Evolutionary conservation across 2,888 invertebrate species (phyloP), one percentile per base, ranked within the genome.

Genomic region (Coenonympha arcania): DNA sequence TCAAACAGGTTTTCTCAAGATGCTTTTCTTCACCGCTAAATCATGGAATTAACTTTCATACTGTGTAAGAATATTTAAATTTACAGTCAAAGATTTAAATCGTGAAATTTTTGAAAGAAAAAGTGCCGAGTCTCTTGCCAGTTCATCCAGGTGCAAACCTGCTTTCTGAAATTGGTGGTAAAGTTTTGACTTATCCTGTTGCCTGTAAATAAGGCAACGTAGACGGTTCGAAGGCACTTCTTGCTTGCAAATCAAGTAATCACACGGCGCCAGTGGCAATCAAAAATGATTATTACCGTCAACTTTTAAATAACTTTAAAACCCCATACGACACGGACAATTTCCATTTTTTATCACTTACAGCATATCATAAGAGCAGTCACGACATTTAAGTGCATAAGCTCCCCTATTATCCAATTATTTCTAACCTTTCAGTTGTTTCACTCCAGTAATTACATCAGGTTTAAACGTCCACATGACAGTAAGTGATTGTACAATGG

Each of bases 361-460:
- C 47, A 40, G 61, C 54, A 68, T 47, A 53, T 65, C 71, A 69
- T 73, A 66, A 67, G 65, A 61, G 66, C 66, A 69, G 71, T 69
- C 68, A 70, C 73, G 76, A 79, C 78, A 80, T 79, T 81, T 77
- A 63, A 61, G 72, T 71, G 77, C 76, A 79, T 80, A 79, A 73
- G 71, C 73, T 24, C 67, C 69, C 68, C 69, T 59, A 83, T 85
- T 85, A 84, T 84, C 82, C 84, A 83, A 85, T 85, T 83, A 84
- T 83, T 79, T 82, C 74, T 83, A 84, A 85, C 86, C 86, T 84
- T 85, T 85, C 79, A 82, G 81, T 66, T 63, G 59, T 60, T 64
- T 62, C 55, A 59, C 59, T 63, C 57, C 61, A 56, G 64, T 68
- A 69, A 68, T 69, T 68, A 67, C 64, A 61, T 54, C 56, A 68